These are phyloP conservation scores for Orestias chungarensis DNA, from an alignment of 2,797 vertebrate genomes.

Conservation along the genomic window DNA sequence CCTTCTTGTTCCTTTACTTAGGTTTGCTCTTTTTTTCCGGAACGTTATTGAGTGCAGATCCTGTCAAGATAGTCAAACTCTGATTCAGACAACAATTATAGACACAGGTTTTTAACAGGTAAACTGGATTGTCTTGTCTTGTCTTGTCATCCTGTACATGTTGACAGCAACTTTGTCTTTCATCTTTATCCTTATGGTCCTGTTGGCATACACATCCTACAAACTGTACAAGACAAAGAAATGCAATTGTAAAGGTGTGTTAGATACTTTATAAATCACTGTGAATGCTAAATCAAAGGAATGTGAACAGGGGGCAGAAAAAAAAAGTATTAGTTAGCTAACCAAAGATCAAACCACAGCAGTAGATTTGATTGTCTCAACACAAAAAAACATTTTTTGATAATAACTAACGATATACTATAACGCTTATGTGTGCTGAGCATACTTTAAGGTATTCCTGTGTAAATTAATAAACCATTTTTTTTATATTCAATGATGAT, in stretches of 20 bases:
- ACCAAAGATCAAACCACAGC: background rate
- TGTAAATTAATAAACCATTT: too few species aligned
- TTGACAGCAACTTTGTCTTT: conserved; percentile 24
- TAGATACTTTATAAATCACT: background rate
- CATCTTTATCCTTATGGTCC: background rate
- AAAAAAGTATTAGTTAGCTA: background rate
- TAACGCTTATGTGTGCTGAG: background rate
- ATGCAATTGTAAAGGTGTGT: background rate
- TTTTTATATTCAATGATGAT: too few species aligned
- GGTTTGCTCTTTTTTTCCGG: too few species aligned
- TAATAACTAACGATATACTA: background rate
- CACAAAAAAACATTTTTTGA: background rate
- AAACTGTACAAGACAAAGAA: background rate
- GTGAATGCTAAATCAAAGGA: background rate
- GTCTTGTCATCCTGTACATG: background rate
- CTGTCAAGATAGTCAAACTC: too few species aligned
- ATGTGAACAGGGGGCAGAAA: background rate
- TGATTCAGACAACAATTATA: too few species aligned
- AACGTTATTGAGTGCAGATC: too few species aligned
- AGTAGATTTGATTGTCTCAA: background rate
- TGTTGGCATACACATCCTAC: background rate
- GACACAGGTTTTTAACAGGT: conserved; percentile 21
- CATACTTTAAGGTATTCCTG: too few species aligned
- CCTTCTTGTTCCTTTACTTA: too few species aligned
- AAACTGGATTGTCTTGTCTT: background rate